Conservation (phyloP, 2,888 invertebrate species). For the Carpatolechia fugitivella region DNA sequence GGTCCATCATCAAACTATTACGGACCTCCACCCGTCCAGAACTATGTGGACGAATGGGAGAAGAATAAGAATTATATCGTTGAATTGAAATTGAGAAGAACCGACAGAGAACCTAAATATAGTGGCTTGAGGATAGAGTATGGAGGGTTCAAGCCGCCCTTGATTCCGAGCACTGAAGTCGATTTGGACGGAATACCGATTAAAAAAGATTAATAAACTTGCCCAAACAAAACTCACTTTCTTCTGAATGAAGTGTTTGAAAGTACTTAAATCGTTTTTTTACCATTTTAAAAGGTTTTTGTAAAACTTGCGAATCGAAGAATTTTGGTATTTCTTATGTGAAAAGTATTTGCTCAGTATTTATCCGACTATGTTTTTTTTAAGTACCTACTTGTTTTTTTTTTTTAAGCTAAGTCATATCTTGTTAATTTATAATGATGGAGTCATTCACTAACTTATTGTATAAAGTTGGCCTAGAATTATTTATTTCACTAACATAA, state of each 20-base stretch:
- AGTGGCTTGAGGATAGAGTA: constrained; percentile 85
- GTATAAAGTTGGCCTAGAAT: constrained; percentile 2
- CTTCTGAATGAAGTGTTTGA: too few relatives aligned
- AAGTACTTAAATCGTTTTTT: too few relatives aligned
- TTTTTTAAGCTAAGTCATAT: constrained; percentile 7
- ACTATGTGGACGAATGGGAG: constrained; percentile 44
- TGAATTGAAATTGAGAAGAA: constrained; percentile 70
- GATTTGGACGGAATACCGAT: constrained; percentile 85
- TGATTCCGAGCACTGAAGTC: constrained; percentile 89
- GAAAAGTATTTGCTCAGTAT: constrained; percentile 2
- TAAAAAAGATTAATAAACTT: constrained; percentile 37
- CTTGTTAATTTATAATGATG: constrained; percentile 5
- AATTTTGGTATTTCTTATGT: background rate
- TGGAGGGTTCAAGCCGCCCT: constrained; percentile 88
- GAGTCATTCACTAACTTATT: constrained; percentile 9
- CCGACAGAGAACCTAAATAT: constrained; percentile 76
- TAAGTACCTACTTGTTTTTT: background rate
- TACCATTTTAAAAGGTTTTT: too few relatives aligned
- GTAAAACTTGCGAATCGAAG: too few relatives aligned
- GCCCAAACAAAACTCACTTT: too few relatives aligned
- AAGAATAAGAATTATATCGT: constrained; percentile 50
- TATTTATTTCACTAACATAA: constrained; percentile 4
- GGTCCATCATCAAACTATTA: constrained; percentile 48
- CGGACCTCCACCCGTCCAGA: constrained; percentile 74
- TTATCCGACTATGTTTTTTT: background rate